phyloP scores from a whole-genome alignment of 2,113 vertebrate species.

The Anser cygnoides region DNA sequence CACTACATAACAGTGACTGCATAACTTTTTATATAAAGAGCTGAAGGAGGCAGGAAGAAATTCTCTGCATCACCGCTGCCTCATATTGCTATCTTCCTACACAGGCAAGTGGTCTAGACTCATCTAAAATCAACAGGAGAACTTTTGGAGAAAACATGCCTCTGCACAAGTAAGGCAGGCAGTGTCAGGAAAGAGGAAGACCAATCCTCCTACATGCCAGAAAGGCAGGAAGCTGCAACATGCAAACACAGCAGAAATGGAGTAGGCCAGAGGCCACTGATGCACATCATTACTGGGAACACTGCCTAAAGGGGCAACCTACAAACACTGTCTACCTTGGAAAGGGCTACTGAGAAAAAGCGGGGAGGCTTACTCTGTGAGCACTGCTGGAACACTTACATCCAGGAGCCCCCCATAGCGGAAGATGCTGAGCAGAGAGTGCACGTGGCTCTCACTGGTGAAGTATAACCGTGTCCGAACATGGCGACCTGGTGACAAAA shows the following conservation, averaged over 20 bases:
- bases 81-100: background rate
- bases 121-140: background rate
- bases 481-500: constrained; percentile 94
- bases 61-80: background rate
- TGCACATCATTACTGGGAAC: background rate
- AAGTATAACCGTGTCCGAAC: constrained; percentile 96
- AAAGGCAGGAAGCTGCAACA: background rate
- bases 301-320: background rate
- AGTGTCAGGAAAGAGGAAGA: background rate
- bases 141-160: background rate
- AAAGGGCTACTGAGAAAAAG: background rate
- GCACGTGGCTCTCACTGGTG: constrained; percentile 97
- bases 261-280: background rate
- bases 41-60: background rate
- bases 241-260: background rate
- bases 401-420: constrained; percentile 94
- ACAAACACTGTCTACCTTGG: background rate
- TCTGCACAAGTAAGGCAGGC: background rate
- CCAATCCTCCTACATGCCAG: background rate
- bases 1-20: background rate
- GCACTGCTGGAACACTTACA: constrained; percentile 78
- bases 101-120: background rate
- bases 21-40: background rate
- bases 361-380: constrained; percentile 14
- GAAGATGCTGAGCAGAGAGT: constrained; percentile 96